A percentile compares a stretch with the other conserved stretches of the same genome.
phyloP scores from a whole-genome alignment of 2,797 vertebrate species.

The Hylomyscus alleni region DNA sequence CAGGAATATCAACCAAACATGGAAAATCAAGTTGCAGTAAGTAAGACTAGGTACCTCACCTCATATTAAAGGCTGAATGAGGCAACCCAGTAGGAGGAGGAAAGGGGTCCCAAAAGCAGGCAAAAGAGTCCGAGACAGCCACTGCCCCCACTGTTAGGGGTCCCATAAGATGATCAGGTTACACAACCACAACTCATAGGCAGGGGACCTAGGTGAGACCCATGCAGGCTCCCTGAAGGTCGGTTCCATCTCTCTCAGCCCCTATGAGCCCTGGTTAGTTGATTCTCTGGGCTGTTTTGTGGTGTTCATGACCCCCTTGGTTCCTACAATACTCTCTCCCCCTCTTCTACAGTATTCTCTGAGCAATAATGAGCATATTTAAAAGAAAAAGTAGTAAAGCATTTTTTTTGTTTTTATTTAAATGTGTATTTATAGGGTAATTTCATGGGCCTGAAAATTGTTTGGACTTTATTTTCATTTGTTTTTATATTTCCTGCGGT shows the following conservation, averaged over 20 bases:
- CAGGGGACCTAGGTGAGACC: background rate
- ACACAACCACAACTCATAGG: background rate
- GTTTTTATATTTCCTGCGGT: background rate
- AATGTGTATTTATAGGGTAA: slow-evolving; percentile 19
- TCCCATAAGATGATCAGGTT: background rate
- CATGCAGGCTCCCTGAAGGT: background rate
- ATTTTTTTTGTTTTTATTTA: slow-evolving; percentile 43
- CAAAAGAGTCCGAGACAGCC: background rate
- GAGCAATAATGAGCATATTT: background rate
- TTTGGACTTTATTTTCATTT: slow-evolving; percentile 57
- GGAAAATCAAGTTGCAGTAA: background rate
- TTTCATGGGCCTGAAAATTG: slow-evolving; percentile 32
- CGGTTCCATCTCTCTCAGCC: background rate
- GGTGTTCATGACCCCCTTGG: background rate
- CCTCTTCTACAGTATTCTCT: background rate
- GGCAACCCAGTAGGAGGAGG: background rate
- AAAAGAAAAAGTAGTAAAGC: slow-evolving; percentile 50
- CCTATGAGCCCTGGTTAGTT: background rate
- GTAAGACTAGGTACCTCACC: background rate
- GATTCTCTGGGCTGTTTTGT: background rate
- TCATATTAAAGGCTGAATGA: background rate
- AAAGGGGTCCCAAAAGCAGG: background rate
- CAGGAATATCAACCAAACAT: background rate
- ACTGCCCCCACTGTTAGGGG: background rate
- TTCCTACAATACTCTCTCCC: background rate